Evolutionary conservation across 1,140 invertebrate genomes (phyloP).

Genomic region (Tetraneura akinire): DNA sequence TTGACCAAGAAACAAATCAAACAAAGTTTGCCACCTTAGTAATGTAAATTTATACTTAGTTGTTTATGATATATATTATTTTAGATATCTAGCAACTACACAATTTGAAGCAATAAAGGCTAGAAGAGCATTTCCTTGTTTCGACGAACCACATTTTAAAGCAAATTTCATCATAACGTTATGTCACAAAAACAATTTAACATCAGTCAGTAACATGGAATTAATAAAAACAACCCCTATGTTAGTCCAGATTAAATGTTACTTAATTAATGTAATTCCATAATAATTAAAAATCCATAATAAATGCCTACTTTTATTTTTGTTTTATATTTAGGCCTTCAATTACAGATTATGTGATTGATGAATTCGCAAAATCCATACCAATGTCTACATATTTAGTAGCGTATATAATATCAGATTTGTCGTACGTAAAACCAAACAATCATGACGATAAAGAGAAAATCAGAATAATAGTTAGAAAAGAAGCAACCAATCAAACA

Average conservation of each 20-base stretch:
- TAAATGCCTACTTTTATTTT: not conserved
- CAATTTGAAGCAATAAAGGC: slow-evolving; percentile 89
- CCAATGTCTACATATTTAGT: slow-evolving; percentile 87
- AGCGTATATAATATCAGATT: slow-evolving; percentile 81
- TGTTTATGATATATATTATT: no score
- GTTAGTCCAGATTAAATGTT: slow-evolving; percentile 59
- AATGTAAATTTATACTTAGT: no score
- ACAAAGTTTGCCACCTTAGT: slow-evolving; percentile 62
- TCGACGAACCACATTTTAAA: slow-evolving; percentile 91
- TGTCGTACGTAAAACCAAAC: slow-evolving; percentile 60
- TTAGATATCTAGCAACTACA: slow-evolving; percentile 78
- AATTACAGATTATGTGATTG: slow-evolving; percentile 61
- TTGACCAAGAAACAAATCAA: slow-evolving; percentile 64
- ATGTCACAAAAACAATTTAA: slow-evolving; percentile 67
- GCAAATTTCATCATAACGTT: slow-evolving; percentile 79
- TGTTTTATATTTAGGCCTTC: slow-evolving; percentile 58
- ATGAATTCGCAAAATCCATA: slow-evolving; percentile 69
- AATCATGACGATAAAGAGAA: slow-evolving; percentile 56
- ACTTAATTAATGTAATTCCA: no score
- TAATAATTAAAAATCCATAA: no score
- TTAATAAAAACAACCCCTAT: slow-evolving; percentile 59
- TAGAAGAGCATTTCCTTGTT: slow-evolving; percentile 89
- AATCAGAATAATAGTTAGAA: slow-evolving; percentile 70
- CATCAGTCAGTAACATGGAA: slow-evolving; percentile 83
- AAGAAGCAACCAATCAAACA: slow-evolving; percentile 65